A percentile compares a stretch with the other conserved stretches of the same genome.
These are phyloP conservation scores for Carterocephalus palaemon DNA, from an alignment of 2,888 invertebrate genomes.

Conservation along the genomic window DNA sequence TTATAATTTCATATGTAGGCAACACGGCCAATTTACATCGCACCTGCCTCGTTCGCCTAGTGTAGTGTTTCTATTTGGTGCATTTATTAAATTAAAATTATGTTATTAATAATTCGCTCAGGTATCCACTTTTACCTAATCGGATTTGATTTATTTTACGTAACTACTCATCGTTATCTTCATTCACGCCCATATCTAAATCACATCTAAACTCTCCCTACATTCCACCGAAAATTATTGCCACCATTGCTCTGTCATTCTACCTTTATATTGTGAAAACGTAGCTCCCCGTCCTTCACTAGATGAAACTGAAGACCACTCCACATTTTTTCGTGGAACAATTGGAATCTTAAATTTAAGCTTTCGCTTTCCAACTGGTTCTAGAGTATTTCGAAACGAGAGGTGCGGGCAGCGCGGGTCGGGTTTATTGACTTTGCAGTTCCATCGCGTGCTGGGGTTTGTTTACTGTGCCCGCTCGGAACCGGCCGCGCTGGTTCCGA, in stretches of 20 bases:
- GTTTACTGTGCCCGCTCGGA: conserved; percentile 57
- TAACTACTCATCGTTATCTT: too few relatives aligned
- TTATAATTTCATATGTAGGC: conserved; percentile 24
- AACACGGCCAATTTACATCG: conserved; percentile 29
- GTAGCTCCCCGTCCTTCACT: too few relatives aligned
- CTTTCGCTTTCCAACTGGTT: conserved; percentile 26
- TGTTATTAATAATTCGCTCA: background rate
- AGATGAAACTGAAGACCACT: conserved; percentile 14
- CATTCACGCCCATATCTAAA: too few relatives aligned
- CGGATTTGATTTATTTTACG: too few relatives aligned
- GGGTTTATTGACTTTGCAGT: conserved; percentile 49
- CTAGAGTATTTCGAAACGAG: conserved; percentile 22
- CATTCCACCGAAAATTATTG: too few relatives aligned
- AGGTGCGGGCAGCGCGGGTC: conserved; percentile 13
- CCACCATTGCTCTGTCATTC: too few relatives aligned
- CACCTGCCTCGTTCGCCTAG: conserved; percentile 40
- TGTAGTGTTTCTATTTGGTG: background rate
- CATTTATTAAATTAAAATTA: background rate
- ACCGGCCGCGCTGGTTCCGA: conserved; percentile 66
- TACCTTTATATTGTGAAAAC: too few relatives aligned
- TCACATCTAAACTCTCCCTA: too few relatives aligned
- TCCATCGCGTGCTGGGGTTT: conserved; percentile 65
- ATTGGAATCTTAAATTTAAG: conserved; percentile 16
- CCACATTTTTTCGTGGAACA: conserved; percentile 1
- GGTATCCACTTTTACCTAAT: background rate